These are phyloP conservation scores for Cryptocheilus praepositus DNA, from an alignment of 2,888 invertebrate genomes.

Conservation along the genomic window DNA sequence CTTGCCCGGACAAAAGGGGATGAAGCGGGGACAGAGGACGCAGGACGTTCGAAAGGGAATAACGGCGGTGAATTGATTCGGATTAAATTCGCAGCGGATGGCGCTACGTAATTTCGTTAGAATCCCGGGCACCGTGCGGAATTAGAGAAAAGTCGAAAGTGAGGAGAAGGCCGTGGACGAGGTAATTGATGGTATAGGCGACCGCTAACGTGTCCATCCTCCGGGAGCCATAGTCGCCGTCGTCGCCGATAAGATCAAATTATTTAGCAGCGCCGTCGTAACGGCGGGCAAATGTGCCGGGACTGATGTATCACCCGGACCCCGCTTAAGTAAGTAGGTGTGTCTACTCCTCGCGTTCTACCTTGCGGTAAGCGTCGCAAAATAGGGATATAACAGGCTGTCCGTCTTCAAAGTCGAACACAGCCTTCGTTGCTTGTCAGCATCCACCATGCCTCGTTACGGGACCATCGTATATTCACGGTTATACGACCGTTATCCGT, in stretches of 20 bases:
- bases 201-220: conserved; percentile 25
- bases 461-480: too few species aligned
- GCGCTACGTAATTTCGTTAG: conserved; percentile 32
- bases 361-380: conserved; percentile 5
- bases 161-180: conserved; percentile 3
- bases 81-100: conserved; percentile 31
- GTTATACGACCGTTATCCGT: too few species aligned
- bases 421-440: too few species aligned
- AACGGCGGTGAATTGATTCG: conserved; percentile 32
- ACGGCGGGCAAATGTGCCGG: conserved; percentile 18
- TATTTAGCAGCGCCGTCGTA: conserved; percentile 32
- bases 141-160: conserved; percentile 38
- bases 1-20: too few species aligned
- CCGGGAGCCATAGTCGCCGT: conserved; percentile 8
- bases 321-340: conserved; percentile 19
- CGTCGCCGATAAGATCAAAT: conserved; percentile 32
- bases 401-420: neutral
- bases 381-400: neutral
- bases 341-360: neutral
- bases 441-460: too few species aligned
- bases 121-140: conserved; percentile 26
- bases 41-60: conserved; percentile 12
- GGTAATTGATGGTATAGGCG: conserved; percentile 24
- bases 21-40: conserved; percentile 5
- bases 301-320: conserved; percentile 27